Base-by-base conservation (phyloP, 2,113 vertebrate species). In the Cebidichthys violaceus region DNA sequence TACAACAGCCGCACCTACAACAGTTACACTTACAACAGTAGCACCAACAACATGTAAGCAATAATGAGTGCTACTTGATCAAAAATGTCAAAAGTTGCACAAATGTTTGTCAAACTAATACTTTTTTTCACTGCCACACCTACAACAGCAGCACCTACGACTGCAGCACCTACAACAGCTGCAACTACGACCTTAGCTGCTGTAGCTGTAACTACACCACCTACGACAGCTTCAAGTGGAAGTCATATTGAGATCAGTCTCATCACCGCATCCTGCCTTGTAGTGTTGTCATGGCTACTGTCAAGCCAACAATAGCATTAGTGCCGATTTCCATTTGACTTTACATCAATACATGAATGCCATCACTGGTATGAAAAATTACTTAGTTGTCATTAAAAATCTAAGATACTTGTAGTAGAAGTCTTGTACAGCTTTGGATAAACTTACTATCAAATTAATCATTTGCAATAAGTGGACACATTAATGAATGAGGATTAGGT, bases 211-310 rank as follows among this genome's bases (percentile, higher is more conserved):
- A n/a, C n/a, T n/a, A n/a, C n/a, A n/a, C n/a, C n/a, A n/a, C n/a
- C 17, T 1, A 9, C 60, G 0, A 55, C 50, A 18, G 39, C 9
- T 41, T 9, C 54, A 57, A 43, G 52, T 68, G 81, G 61, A 61
- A 73, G 10, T 4, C 60, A 73, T 24, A 78, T n/a, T n/a, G n/a
- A 61, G 31, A 61, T 78, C 69, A 68, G 69, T 54, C 43, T 78
- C 3, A 0, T 67, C 54, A 68, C 75, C 1, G 69, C 81, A 33
- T 52, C 15, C 62, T 68, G 39, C 41, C 20, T 78, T 8, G 41
- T 52, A 1, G 14, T 73, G n/a, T 11, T 78, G 52, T 83, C 81
- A 33, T 78, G 75, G 81, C 6, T 83, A 2, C 61, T 83, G 41
- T 73, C 54, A 39, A 64, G 9, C 67, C 74, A 77, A 24, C 37